Base-by-base conservation (phyloP, 2,113 vertebrate species). In the Urocynchramus pylzowi region DNA sequence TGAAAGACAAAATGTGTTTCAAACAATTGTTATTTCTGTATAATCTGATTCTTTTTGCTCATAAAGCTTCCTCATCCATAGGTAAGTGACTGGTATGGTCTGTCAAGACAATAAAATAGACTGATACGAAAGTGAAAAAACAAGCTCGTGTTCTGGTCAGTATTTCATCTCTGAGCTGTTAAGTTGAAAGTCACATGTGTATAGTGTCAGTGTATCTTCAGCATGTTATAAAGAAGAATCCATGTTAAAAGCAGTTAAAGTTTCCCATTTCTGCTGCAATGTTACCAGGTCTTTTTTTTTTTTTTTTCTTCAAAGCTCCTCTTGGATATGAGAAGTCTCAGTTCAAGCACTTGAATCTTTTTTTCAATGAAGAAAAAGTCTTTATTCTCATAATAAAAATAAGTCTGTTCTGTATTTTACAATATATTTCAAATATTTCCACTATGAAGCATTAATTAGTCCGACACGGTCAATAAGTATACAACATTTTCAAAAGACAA, bases 371-470 rank as follows among this genome's bases (percentile, higher is more conserved):
- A 98, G 98, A 98, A 98, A 97, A 98, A 98, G 98, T 99, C 98
- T 99, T 98, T 98, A 98, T 98, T 98, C 98, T 99, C 98, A 98
- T 99, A 99, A 99, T 99, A 99, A 99, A 99, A 99, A 99, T 99
- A 99, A 99, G 99, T 99, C 99, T 98, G 98, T 99, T 99, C 99
- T 99, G 98, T 99, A 99, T 99, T 99, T 99, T 99, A 99, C 99
- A 99, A 99, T 99, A 99, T 99, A 99, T 99, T 99, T 99, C 99
- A 98, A 98, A 99, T 98, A 98, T 99, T 99, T 99, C 98, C 98
- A 98, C 98, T 98, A 98, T 98, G 98, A 98, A 99, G 99, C 98
- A 98, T 98, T 97, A 97, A 98, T 98, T 98, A 99, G 99, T 99
- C 98, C 98, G 97, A 98, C 98, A 98, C 59, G 97, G 98, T 98